Conservation (phyloP, 2,888 invertebrate genomes). For the Melieria crassipennis region DNA sequence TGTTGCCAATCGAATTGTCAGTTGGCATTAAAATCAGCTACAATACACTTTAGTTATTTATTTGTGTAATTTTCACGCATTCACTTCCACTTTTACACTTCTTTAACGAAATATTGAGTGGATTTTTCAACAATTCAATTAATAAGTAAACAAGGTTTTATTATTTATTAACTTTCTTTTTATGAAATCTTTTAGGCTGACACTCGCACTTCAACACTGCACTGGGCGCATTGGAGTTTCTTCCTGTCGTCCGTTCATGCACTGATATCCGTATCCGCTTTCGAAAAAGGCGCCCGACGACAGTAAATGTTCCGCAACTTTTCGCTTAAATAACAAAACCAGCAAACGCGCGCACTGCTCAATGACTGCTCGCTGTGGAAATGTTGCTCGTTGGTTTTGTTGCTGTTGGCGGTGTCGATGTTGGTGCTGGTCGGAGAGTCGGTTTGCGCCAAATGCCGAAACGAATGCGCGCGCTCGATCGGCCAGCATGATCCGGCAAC, state of each 20-base stretch:
- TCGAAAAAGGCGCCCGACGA: background rate
- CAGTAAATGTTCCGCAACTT: background rate
- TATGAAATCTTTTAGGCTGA: too few relatives aligned
- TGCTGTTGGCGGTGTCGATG: background rate
- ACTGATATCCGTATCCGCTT: conserved; percentile 10
- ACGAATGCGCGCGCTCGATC: background rate
- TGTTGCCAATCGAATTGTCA: too few relatives aligned
- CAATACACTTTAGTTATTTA: too few relatives aligned
- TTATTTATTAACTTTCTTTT: too few relatives aligned
- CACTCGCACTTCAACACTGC: too few relatives aligned
- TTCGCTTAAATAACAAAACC: conserved; percentile 9
- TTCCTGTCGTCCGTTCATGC: background rate
- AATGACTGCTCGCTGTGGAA: conserved; percentile 25
- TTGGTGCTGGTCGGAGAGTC: background rate
- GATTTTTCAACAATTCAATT: too few relatives aligned
- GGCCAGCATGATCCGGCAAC: too few relatives aligned
- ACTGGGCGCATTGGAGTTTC: background rate
- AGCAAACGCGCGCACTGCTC: conserved; percentile 24
- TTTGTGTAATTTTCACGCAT: too few relatives aligned
- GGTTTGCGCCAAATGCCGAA: background rate
- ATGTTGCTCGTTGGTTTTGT: conserved; percentile 21
- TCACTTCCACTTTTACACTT: too few relatives aligned
- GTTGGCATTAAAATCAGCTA: too few relatives aligned
- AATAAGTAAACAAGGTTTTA: too few relatives aligned
- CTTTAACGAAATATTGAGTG: too few relatives aligned